A percentile compares a stretch with the other conserved stretches of the same genome.
These are phyloP conservation scores for Cheirogaleus major DNA, from an alignment of 2,797 vertebrate species.

Conservation along the genomic window DNA sequence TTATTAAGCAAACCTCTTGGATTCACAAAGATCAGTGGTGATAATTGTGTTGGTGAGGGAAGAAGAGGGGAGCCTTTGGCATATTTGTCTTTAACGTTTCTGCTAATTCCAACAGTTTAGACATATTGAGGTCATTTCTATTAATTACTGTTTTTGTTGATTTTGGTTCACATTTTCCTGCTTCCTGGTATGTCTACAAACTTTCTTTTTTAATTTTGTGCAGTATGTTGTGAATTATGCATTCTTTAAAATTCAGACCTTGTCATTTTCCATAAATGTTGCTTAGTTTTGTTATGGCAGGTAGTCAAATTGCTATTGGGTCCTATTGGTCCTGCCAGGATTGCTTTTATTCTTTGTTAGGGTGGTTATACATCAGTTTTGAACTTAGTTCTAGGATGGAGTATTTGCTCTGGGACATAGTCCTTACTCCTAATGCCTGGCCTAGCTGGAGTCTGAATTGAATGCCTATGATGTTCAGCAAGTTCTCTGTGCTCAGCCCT, in stretches of 20 bases:
- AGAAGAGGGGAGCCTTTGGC: not conserved
- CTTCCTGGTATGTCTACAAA: not conserved
- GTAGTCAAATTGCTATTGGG: not conserved
- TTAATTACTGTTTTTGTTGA: not conserved
- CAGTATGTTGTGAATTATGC: not conserved
- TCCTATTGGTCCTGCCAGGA: not conserved
- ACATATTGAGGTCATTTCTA: not conserved
- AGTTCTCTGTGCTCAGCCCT: not conserved
- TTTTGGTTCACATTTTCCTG: not conserved
- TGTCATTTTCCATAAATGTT: not conserved
- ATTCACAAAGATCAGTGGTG: not conserved
- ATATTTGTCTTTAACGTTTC: not conserved
- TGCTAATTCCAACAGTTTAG: not conserved
- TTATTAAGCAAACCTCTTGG: not conserved
- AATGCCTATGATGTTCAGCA: not conserved
- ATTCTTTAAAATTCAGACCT: not conserved
- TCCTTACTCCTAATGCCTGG: not conserved
- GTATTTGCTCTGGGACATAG: not conserved
- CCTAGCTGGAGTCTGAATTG: not conserved
- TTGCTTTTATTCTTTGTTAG: slow-evolving; percentile 9
- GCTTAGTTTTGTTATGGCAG: not conserved
- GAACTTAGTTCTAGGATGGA: not conserved
- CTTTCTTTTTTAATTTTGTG: not conserved
- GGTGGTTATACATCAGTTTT: not conserved
- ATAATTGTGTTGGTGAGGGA: not conserved